These are phyloP conservation scores for Parapristionchus giblindavisi DNA, from an alignment of 2,888 invertebrate species.

Conservation along the genomic window DNA sequence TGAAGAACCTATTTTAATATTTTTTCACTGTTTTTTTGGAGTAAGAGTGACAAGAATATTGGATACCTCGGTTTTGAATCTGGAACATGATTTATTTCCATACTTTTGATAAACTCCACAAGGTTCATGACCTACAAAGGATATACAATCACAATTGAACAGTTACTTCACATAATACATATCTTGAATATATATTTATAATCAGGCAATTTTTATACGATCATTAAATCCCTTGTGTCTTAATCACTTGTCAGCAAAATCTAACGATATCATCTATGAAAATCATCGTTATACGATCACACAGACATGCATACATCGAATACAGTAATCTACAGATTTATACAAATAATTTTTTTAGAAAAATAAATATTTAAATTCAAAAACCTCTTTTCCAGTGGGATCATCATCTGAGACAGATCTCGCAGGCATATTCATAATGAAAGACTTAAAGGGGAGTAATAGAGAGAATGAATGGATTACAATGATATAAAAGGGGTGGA, in stretches of 20 bases:
- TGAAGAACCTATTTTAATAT: not conserved
- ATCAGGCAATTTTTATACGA: no score
- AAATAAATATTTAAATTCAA: not conserved
- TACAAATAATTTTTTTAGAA: no score
- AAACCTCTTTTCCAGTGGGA: slow-evolving; percentile 28
- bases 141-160: not conserved
- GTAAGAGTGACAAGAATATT: not conserved
- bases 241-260: no score
- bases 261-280: no score
- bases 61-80: slow-evolving; percentile 4
- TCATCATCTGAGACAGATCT: slow-evolving; percentile 28
- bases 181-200: no score
- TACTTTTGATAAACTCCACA: slow-evolving; percentile 27
- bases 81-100: not conserved
- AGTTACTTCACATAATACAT: not conserved
- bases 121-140: slow-evolving; percentile 23
- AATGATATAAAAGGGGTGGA: no score
- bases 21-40: not conserved
- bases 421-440: no score
- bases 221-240: no score
- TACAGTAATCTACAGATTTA: no score
- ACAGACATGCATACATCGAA: no score
- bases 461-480: not conserved
- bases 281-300: no score
- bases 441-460: not conserved